Evolutionary conservation across 2,113 vertebrate genomes (phyloP).

Genomic region (Miniopterus natalensis): DNA sequence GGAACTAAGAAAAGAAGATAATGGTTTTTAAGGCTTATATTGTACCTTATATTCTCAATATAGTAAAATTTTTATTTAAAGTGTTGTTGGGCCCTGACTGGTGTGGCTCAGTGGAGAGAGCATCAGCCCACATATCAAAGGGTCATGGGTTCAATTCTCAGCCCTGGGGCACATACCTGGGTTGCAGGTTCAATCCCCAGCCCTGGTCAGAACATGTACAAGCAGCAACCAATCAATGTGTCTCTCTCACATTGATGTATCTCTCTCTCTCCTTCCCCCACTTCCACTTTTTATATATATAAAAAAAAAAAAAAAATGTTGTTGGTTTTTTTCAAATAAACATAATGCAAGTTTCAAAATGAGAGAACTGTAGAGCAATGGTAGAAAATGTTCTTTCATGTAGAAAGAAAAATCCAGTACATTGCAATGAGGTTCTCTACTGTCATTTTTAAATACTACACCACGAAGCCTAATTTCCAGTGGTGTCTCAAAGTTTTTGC

Average conservation of each 20-base stretch:
- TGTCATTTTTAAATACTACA: not conserved
- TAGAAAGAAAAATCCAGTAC: conserved; percentile 16
- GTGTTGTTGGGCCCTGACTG: not conserved
- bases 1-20: not conserved
- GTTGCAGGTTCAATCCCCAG: too few relatives aligned
- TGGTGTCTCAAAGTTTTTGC: not conserved
- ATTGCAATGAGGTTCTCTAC: conserved; percentile 59
- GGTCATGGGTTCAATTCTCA: too few relatives aligned
- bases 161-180: too few relatives aligned
- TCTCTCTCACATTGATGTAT: too few relatives aligned
- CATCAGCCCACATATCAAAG: too few relatives aligned
- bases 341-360: conserved; percentile 37
- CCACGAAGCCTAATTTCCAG: not conserved
- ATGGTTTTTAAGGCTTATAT: conserved; percentile 59
- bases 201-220: too few relatives aligned
- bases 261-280: too few relatives aligned
- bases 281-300: too few relatives aligned
- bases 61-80: conserved; percentile 61
- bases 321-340: not conserved
- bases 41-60: conserved; percentile 14
- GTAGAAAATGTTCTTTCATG: conserved; percentile 13
- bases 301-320: too few relatives aligned
- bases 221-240: too few relatives aligned
- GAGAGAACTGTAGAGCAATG: not conserved
- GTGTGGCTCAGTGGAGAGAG: too few relatives aligned